These are phyloP conservation scores for Pseudorhiza aurosa DNA, from an alignment of 30 jellyfish, hydroid and myxozoan genomes.

Conservation along the genomic window DNA sequence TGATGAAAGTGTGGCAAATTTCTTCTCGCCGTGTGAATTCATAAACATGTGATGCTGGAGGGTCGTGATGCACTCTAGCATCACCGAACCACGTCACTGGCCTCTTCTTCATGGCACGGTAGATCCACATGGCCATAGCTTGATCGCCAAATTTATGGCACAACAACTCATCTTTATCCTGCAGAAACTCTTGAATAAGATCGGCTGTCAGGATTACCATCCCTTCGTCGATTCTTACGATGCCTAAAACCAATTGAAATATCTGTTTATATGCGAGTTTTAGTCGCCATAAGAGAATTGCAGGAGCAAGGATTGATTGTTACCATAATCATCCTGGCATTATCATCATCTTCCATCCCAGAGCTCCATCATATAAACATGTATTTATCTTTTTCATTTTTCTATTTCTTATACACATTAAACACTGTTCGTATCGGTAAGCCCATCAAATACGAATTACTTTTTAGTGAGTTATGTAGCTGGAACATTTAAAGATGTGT, in stretches of 20 bases:
- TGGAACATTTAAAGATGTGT: no score
- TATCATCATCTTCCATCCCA: no score
- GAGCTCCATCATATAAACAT: no score
- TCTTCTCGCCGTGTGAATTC: conserved; percentile 63
- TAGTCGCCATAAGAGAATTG: no score
- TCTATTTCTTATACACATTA: no score
- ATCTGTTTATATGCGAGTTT: no score
- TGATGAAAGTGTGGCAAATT: conserved; percentile 79
- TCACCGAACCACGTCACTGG: conserved; percentile 86
- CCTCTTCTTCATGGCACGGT: conserved; percentile 66
- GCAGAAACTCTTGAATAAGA: conserved; percentile 60
- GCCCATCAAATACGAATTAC: no score
- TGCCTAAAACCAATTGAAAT: conserved; percentile 40
- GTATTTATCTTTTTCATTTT: no score
- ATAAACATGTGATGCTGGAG: conserved; percentile 71
- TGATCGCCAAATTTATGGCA: conserved; percentile 88
- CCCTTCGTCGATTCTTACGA: conserved; percentile 83
- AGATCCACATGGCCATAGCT: conserved; percentile 92
- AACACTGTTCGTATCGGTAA: no score
- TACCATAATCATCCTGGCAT: no score
- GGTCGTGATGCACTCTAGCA: conserved; percentile 75
- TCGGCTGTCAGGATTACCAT: conserved; percentile 79
- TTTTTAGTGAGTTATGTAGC: no score
- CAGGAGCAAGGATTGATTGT: no score
- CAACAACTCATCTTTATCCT: conserved; percentile 34